Conservation (phyloP, 2,888 invertebrate genomes). For the Loripinus fragilis region DNA sequence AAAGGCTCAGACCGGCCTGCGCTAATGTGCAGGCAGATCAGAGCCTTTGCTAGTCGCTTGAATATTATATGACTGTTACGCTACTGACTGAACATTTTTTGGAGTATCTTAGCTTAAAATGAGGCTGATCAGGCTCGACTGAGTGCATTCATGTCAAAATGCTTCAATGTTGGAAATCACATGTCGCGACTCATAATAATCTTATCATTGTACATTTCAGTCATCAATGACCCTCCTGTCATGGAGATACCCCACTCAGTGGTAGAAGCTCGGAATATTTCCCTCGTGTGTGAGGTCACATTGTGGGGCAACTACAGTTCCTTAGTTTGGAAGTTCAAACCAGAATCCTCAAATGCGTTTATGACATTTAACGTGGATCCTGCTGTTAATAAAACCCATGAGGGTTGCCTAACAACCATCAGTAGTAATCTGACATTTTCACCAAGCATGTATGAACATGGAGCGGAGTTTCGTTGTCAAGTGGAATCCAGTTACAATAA, state of each 20-base stretch:
- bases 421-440: slow-evolving; percentile 57
- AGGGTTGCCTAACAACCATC: slow-evolving; percentile 50
- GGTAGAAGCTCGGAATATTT: slow-evolving; percentile 50
- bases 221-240: slow-evolving; percentile 49
- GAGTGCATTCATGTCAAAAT: too few relatives aligned
- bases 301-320: slow-evolving; percentile 49
- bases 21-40: too few relatives aligned
- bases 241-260: slow-evolving; percentile 58
- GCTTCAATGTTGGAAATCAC: too few relatives aligned
- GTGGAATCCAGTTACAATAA: slow-evolving; percentile 1
- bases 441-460: slow-evolving; percentile 60
- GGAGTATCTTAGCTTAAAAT: too few relatives aligned
- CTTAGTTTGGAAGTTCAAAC: slow-evolving; percentile 60
- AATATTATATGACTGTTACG: too few relatives aligned
- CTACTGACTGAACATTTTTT: too few relatives aligned
- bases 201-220: too few relatives aligned
- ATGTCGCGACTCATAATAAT: too few relatives aligned
- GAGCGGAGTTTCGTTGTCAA: slow-evolving; percentile 62
- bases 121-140: too few relatives aligned
- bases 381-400: slow-evolving; percentile 30
- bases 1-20: too few relatives aligned
- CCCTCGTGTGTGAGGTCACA: slow-evolving; percentile 54
- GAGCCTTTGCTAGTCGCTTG: too few relatives aligned
- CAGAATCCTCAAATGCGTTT: slow-evolving; percentile 26
- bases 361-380: slow-evolving; percentile 62